Base-by-base conservation (phyloP, 2,797 vertebrate genomes). In the Tachyglossus aculeatus region DNA sequence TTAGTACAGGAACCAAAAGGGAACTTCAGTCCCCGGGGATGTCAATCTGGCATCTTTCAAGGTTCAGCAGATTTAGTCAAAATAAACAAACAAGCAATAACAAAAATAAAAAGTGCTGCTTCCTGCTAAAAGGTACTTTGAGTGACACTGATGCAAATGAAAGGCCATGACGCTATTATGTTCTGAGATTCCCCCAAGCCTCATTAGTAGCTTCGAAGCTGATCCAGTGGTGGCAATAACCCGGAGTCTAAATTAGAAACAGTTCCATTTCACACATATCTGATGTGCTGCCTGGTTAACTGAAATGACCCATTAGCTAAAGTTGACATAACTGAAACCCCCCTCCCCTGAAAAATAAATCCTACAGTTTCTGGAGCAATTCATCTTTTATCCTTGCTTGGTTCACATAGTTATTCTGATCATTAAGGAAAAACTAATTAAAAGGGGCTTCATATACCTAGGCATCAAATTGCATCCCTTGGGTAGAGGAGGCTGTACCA, bases 361-460 rank as follows among this genome's bases (percentile, higher is more conserved):
- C 56, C 6, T 21, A 22, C 11, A 81, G 36, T 50, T 77, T 82
- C 51, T 56, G 58, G n/a, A 53, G 48, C 15, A 73, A 78, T 65
- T 77, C 64, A 84, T 67, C 39, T 39, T 79, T 53, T 67, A 22
- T 61, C 59, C 70, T 64, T 71, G 37, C 56, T 63, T 70, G 13
- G 55, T 60, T 65, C 61, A 60, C 57, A 7, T 9, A 4, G 4
- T 19, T 74, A 48, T 25, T 84, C 61, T 69, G 63, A 69, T 77
- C 71, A 53, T 74, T 78, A 83, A 58, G 38, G 62, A 67, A 83
- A 82, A 86, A 21, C 55, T 81, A 87, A 84, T 85, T 88, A 87
- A 90, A 86, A 77, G 62, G 19, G 5, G 19, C 36, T 79, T 69
- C 69, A 31, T 62, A 59, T n/a, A 80, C 39, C 60, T 86, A 67